These are phyloP conservation scores for Periparus ater DNA, from an alignment of 2,797 vertebrate genomes.

Conservation along the genomic window DNA sequence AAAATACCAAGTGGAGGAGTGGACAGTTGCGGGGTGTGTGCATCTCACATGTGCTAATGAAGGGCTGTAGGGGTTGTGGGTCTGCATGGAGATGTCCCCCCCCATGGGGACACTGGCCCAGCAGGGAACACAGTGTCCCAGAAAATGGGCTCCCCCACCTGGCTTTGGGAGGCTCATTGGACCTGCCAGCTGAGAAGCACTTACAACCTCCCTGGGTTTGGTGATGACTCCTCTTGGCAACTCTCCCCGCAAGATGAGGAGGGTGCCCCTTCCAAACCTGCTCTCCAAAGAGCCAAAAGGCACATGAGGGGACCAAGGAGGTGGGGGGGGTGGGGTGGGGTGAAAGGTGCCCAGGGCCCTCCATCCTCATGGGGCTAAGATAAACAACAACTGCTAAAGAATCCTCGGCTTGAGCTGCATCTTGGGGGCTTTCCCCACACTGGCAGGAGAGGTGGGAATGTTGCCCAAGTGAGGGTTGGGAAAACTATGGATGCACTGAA, in stretches of 20 bases:
- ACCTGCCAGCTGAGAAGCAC: background rate
- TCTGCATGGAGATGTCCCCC: rapidly evolving
- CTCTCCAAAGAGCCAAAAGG: background rate
- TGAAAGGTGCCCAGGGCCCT: background rate
- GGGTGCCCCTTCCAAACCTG: background rate
- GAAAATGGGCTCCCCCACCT: rapidly evolving
- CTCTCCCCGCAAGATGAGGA: background rate
- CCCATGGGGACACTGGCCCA: rapidly evolving
- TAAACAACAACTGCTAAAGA: background rate
- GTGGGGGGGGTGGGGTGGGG: rapidly evolving
- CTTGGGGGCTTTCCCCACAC: background rate
- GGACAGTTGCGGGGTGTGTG: rapidly evolving
- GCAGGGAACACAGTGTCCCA: background rate
- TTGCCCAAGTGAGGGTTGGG: background rate
- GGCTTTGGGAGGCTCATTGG: background rate
- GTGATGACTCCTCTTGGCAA: background rate
- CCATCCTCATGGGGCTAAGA: background rate
- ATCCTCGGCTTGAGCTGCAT: background rate
- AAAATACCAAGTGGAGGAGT: rapidly evolving
- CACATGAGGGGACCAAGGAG: too few relatives aligned
- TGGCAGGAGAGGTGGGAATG: rapidly evolving
- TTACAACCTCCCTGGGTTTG: background rate
- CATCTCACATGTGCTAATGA: rapidly evolving
- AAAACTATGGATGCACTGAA: background rate
- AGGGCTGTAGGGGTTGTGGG: background rate